Base-by-base conservation (phyloP, 2,113 vertebrate genomes). In the Stictonetta naevosa region DNA sequence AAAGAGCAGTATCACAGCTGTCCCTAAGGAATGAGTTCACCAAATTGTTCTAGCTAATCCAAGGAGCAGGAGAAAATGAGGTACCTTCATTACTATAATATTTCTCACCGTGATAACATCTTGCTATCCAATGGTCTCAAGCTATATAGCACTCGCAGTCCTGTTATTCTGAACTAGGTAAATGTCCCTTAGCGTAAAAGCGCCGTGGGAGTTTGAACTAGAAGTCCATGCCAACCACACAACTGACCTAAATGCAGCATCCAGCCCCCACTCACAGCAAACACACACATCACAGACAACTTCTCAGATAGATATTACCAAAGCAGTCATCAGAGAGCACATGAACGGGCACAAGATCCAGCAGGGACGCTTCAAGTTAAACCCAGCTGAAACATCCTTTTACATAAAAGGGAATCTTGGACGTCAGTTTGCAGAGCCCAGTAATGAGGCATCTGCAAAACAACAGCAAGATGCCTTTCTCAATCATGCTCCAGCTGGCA, bases 11-110 rank as follows among this genome's bases (percentile, higher is more conserved):
- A 89, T 60, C 23, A 2, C 36, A 64, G 60, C 56, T 76, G 83
- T 86, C 77, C 66, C 94, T 79, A 86, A 92, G 77, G 83, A 84
- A 90, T 28, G 20, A 72, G 26, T 20, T 84, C 42, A 68, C 91
- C 29, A 66, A 95, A 87, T 82, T 56, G 42, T 86, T 86, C 58
- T n/a, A 79, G 66, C 42, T 42, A 75, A 66, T 48, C 26, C 58
- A 88, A 56, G 50, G 25, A 92, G 48, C 56, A 84, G 64, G n/a
- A 93, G 25, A 95, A 95, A 97, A 84, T 21, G 11, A 92, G 23
- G 11, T 68, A 29, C 63, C 88, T 93, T 53, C 64, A 55, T 59
- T 88, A 83, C 79, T 88, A 66, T 92, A 71, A 91, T 91, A 91
- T 20, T 76, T 91, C 81, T 72, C 69, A 76, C 28, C 48, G 21